Evolutionary conservation across 1,140 invertebrate species (phyloP).

Genomic region (Heliconius nattereri): DNA sequence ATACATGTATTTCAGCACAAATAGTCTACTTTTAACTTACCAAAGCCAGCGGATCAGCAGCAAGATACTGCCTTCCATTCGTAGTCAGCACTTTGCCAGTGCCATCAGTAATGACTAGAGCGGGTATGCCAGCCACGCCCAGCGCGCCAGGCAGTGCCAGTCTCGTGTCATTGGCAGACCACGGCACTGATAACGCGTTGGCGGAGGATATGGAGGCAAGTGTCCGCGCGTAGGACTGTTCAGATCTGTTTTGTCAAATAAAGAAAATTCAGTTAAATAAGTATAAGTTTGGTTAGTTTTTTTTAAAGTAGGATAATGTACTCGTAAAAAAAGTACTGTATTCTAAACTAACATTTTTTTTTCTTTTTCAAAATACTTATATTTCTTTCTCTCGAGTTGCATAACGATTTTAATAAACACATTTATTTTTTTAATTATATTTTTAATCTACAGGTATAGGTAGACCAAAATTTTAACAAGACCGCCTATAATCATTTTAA

Average conservation of each 20-base stretch:
- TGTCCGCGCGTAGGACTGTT: slow-evolving; percentile 69
- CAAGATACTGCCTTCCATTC: slow-evolving; percentile 61
- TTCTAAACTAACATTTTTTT: too few relatives aligned
- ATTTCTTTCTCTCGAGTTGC: not conserved
- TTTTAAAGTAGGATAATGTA: too few relatives aligned
- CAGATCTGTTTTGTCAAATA: slow-evolving; percentile 52
- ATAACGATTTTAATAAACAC: not conserved
- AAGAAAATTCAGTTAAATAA: not conserved
- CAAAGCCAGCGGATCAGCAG: slow-evolving; percentile 63
- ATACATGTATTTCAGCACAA: too few relatives aligned
- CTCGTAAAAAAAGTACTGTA: too few relatives aligned
- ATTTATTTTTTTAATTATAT: not conserved
- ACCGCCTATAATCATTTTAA: too few relatives aligned
- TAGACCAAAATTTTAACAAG: not conserved
- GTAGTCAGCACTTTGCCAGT: slow-evolving; percentile 61
- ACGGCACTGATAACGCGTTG: slow-evolving; percentile 61
- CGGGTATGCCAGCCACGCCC: slow-evolving; percentile 70
- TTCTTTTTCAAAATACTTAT: too few relatives aligned
- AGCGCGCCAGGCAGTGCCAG: slow-evolving; percentile 60
- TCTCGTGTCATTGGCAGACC: slow-evolving; percentile 56
- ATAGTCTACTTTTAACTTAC: slow-evolving; percentile 42
- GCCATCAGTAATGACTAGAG: slow-evolving; percentile 63
- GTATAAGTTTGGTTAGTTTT: not conserved
- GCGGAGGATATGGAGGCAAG: slow-evolving; percentile 57
- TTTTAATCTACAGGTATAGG: too few relatives aligned